Evolutionary conservation across 2,113 vertebrate genomes (phyloP).

Genomic region (Larimichthys crocea): DNA sequence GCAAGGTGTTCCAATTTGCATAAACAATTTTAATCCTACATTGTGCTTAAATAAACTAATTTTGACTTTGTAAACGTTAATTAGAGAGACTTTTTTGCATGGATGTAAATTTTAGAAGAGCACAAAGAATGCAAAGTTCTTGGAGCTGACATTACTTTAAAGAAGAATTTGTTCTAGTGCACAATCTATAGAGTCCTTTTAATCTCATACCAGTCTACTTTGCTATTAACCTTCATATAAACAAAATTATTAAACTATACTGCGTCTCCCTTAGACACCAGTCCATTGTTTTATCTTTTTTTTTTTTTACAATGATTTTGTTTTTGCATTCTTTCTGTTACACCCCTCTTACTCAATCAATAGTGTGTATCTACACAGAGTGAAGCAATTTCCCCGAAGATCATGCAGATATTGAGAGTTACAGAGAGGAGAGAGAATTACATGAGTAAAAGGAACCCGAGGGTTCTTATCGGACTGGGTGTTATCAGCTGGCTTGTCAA

Average conservation of each 20-base stretch:
- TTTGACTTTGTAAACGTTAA: background rate
- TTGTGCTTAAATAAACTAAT: background rate
- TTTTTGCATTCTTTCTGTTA: background rate
- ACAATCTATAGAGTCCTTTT: background rate
- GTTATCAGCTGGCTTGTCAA: background rate
- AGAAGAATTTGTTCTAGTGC: background rate
- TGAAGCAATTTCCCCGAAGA: background rate
- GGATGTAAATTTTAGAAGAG: background rate
- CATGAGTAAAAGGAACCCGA: background rate
- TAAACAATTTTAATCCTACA: background rate
- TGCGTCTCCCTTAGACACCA: background rate
- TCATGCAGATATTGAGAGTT: background rate
- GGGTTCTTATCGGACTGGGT: background rate
- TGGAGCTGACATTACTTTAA: background rate
- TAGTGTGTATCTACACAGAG: too few relatives aligned
- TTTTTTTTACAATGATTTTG: background rate
- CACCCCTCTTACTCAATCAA: background rate
- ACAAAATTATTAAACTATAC: background rate
- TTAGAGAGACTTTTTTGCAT: background rate
- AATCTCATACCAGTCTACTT: background rate
- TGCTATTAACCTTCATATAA: background rate
- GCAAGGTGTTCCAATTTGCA: background rate
- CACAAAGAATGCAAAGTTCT: background rate
- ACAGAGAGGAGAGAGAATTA: background rate
- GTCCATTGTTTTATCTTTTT: background rate